phyloP scores from a whole-genome alignment of 2,113 vertebrate species.

The Pomatostomus ruficeps region DNA sequence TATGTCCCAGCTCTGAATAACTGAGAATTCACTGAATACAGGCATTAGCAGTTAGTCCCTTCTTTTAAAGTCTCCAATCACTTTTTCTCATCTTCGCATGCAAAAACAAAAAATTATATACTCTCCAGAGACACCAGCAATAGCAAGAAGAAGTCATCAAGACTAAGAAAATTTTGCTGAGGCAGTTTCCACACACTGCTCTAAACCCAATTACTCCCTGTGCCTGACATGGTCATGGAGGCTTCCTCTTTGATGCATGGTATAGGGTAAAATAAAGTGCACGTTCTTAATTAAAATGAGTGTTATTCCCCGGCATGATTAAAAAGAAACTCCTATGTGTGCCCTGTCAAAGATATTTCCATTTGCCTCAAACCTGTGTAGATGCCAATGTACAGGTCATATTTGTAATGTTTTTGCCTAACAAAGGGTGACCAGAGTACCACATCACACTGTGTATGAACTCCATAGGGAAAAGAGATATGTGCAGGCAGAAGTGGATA shows the following conservation, averaged over 20 bases:
- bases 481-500: background rate
- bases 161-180: conserved; percentile 20
- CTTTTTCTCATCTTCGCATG: background rate
- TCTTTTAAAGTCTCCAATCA: background rate
- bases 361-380: background rate
- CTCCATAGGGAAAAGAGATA: background rate
- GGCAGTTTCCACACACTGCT: background rate
- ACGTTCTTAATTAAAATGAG: background rate
- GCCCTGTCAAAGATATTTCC: background rate
- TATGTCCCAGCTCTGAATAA: background rate
- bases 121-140: background rate
- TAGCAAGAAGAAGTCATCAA: background rate
- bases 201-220: background rate
- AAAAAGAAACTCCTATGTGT: background rate
- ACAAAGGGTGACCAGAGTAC: background rate
- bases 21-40: background rate
- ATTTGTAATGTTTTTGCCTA: background rate
- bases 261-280: background rate
- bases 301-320: background rate
- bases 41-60: background rate
- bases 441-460: background rate
- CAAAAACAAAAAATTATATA: background rate
- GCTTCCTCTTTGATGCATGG: background rate
- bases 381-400: background rate
- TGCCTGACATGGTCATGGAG: background rate